phyloP scores from a whole-genome alignment of 1,140 invertebrate genomes.

The Aradophagus sp. region DNA sequence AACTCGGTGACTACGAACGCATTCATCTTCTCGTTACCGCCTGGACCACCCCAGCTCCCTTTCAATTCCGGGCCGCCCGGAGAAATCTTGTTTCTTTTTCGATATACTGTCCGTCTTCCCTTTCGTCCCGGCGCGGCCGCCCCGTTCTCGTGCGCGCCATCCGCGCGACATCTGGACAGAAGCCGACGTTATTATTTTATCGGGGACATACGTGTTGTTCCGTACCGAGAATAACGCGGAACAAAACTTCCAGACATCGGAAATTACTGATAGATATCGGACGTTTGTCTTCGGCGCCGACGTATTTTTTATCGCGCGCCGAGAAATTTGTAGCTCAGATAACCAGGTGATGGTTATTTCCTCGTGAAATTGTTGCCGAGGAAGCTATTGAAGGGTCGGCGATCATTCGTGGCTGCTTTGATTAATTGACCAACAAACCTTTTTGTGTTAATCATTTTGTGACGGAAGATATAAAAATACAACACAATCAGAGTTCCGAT shows the following conservation, averaged over 20 bases:
- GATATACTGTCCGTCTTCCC: constrained; percentile 46
- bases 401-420: too few species aligned
- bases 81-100: constrained; percentile 61
- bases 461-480: too few species aligned
- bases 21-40: constrained; percentile 62
- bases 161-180: constrained; percentile 49
- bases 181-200: constrained; percentile 54
- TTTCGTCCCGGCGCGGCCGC: too few species aligned
- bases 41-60: constrained; percentile 49
- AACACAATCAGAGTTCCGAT: too few species aligned
- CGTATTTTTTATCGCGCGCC: constrained; percentile 21
- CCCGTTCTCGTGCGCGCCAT: too few species aligned
- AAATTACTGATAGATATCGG: constrained; percentile 45
- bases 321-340: constrained; percentile 11
- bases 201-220: constrained; percentile 44
- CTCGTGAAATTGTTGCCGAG: not conserved
- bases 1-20: constrained; percentile 48
- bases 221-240: constrained; percentile 31
- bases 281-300: constrained; percentile 37
- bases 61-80: constrained; percentile 60
- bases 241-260: constrained; percentile 32
- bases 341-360: constrained; percentile 17
- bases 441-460: too few species aligned
- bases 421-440: too few species aligned
- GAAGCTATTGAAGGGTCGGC: not conserved